Base-by-base conservation (phyloP, 1,140 invertebrate genomes). In the Pogonognathellus flavescens region DNA sequence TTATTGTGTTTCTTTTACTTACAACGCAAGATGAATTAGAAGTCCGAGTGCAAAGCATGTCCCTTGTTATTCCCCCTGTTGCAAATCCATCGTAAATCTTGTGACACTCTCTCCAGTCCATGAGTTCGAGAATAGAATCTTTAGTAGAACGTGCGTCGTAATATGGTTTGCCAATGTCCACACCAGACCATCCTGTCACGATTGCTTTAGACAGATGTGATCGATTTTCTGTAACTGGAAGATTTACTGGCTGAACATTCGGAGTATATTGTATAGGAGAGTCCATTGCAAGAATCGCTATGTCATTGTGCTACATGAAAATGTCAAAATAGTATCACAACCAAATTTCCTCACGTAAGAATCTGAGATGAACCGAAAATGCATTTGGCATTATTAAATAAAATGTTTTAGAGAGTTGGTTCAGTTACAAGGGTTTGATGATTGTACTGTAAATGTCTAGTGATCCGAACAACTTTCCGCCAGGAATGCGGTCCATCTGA, bases 281-380 rank as follows among this genome's bases (percentile, higher is more conserved):
- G 89, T 94, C 94, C 88, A 98, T 89, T 9, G 95, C 97, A 0
- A 98, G 91, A 70, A 98, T 92, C 0, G 96, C 95, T 20, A 98
- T 93, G 89, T 97, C 96, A 88, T 96, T 96, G 90, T 96, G 96
- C 92, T 94, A 90, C n/a, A 85, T 49, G 9, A 55, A 10, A 59
- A 10, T 57, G 52, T 41, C 53, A 80, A 80, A 11, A n/a, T 76
- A n/a, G n/a, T n/a, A 50, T 6, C n/a, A 8, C 70, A 50, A 9
- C 14, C 5, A 25, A 1, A 31, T 22, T 60, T 60, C n/a, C 2
- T 41, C 31, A 49, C 66, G 25, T 62, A 50, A 31, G 16, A 83
- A 60, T 41, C 31, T 41, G 31, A 41, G 31, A 41, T 41, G 31
- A 41, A 41, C 31, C 31, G 31, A 41, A 41, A 41, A 41, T 41